Evolutionary conservation across 2,113 vertebrate genomes (phyloP).

Genomic region (Mormyrus iriodes): DNA sequence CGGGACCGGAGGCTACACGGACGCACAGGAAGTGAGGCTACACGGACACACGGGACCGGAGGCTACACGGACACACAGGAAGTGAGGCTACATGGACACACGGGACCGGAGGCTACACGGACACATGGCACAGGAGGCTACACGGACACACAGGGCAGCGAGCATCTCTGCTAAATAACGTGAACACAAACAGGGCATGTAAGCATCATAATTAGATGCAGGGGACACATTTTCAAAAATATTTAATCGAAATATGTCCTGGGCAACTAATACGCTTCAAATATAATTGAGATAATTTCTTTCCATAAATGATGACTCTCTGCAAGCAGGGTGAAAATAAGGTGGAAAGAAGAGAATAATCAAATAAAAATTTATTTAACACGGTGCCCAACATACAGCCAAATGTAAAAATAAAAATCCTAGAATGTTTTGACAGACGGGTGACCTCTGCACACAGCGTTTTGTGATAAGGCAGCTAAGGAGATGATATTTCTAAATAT

Average conservation of each 20-base stretch:
- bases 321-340: neutral
- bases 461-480: neutral
- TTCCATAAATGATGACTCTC: neutral
- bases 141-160: accelerated
- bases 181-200: neutral
- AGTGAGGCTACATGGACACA: neutral
- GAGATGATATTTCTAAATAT: neutral
- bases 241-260: neutral
- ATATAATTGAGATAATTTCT: neutral
- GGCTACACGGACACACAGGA: too few species aligned
- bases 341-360: neutral
- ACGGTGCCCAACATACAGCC: neutral
- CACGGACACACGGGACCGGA: neutral
- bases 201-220: neutral
- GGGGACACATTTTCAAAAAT: neutral
- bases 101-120: neutral
- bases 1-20: too few species aligned
- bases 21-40: neutral
- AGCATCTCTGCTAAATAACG: neutral
- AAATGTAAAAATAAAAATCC: neutral
- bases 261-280: neutral
- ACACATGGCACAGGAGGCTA: neutral
- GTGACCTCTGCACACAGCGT: neutral
- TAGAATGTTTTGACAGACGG: neutral
- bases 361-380: neutral